Conservation (phyloP, 2,113 vertebrate species). For the Onychorhynchus coronatus region DNA sequence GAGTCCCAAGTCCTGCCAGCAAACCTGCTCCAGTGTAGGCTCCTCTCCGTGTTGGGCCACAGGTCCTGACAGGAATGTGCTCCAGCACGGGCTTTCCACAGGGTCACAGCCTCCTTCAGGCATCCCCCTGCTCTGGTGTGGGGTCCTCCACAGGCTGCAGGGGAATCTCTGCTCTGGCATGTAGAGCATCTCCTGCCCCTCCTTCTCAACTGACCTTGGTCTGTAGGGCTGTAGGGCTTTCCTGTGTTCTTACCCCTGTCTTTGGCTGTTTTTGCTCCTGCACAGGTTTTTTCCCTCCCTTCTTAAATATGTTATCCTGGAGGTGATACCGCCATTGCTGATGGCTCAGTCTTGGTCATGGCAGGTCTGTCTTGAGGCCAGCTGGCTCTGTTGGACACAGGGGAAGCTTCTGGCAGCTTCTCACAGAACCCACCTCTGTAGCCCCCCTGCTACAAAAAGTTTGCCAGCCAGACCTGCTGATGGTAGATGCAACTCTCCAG, state of each 20-base stretch:
- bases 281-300: not conserved
- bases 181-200: not conserved
- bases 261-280: not conserved
- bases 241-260: not conserved
- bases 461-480: not conserved
- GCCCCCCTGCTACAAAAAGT: fast-evolving
- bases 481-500: too few relatives aligned
- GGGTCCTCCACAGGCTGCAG: not conserved
- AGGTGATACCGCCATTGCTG: fast-evolving
- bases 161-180: not conserved
- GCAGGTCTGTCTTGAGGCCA: fast-evolving
- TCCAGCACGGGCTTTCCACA: not conserved
- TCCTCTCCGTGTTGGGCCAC: not conserved
- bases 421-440: not conserved
- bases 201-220: not conserved
- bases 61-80: not conserved
- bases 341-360: not conserved
- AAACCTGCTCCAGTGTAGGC: not conserved
- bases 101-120: not conserved
- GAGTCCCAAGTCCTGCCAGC: not conserved
- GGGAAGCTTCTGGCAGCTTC: not conserved
- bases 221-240: not conserved
- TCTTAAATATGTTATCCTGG: not conserved
- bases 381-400: too few relatives aligned
- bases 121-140: not conserved